These are phyloP conservation scores for Tiaroga cobitis DNA, from an alignment of 2,797 vertebrate species.

Conservation along the genomic window DNA sequence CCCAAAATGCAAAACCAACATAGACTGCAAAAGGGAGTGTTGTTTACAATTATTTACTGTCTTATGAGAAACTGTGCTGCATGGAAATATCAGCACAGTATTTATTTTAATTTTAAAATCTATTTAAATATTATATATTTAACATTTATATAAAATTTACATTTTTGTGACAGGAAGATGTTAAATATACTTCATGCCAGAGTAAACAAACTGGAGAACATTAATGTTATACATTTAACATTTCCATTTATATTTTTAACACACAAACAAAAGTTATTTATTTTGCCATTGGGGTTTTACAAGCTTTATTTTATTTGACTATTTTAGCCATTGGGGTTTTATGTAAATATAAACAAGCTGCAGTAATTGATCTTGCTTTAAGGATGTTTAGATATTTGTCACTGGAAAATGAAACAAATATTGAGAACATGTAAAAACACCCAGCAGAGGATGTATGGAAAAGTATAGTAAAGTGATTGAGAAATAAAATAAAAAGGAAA, in stretches of 20 bases:
- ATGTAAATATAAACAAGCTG: neutral
- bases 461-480: constrained; percentile 18
- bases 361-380: neutral
- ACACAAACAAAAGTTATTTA: neutral
- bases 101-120: neutral
- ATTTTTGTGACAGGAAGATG: neutral
- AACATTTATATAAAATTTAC: neutral
- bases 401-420: neutral
- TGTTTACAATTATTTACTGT: neutral
- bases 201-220: neutral
- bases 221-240: neutral
- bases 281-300: neutral
- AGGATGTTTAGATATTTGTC: neutral
- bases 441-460: constrained; percentile 21
- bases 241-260: neutral
- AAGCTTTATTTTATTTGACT: neutral
- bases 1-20: neutral
- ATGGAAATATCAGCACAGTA: neutral
- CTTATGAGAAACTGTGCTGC: no score
- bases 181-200: neutral
- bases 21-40: neutral
- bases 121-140: neutral
- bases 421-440: neutral
- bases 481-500: constrained; percentile 40
- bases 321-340: neutral